Evolutionary conservation across 2,113 vertebrate species (phyloP), one percentile per base, ranked within the genome.

Genomic region (Thamnophis sirtalis): DNA sequence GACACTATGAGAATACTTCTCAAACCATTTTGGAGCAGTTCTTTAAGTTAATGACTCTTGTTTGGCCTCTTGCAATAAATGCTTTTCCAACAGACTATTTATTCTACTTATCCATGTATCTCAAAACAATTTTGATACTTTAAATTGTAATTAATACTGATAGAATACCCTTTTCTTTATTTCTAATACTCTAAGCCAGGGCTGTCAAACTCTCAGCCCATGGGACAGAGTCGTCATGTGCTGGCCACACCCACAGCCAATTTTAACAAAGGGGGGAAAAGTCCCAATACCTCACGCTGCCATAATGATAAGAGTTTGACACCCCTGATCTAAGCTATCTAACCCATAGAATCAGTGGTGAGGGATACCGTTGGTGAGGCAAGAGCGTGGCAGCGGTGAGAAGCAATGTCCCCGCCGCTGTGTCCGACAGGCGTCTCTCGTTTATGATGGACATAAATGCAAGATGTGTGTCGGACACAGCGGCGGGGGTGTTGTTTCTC

Each of bases 191-290:
- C 28, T 63, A 58, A 68, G 26, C 4, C 56, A 58, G 56, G 22
- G 56, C 0, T 58, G 56, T 58, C 56, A 58, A 24, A 58, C 7
- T 58, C 22, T 24, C 0, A 1, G 56, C 22, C 5, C 7, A 3
- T 0, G 7, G 22, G 7, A 6, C 7, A 1, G 53, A 17, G 15
- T 0, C 1, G 3, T 54, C 13, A 54, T 13, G 3, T 3, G 13
- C 53, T 54, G 53, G 53, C 11, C 11, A 54, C 11, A 54, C 13
- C 13, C 53, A 54, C 0, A 43, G 3, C 53, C 53, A 0, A 4
- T 13, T 17, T 15, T 54, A 54, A 13, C 15, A 15, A 54, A 54
- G 15, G 3, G 53, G 13, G 3, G 4, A 54, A 54, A 54, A 54
- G 13, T 54, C 53, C 13, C 0, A 0, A 54, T 54, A 54, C 4